Percentiles rank a stretch among this genome's conserved stretches.
phyloP scores from a whole-genome alignment of 1,140 invertebrate genomes.

The Phthorimaea operculella region DNA sequence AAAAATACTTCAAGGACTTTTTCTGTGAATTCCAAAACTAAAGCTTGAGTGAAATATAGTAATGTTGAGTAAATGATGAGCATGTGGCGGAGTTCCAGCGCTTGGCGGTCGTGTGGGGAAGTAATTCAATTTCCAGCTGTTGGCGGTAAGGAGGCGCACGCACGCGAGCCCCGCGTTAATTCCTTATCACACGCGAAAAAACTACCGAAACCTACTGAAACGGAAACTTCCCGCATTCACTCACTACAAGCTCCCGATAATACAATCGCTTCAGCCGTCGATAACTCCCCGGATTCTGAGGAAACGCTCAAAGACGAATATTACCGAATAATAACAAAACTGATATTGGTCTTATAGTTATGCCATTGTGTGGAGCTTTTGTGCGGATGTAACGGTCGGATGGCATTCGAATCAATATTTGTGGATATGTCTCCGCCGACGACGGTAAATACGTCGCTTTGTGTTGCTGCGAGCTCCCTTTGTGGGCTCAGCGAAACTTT shows the following conservation, averaged over 20 bases:
- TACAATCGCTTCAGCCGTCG: not conserved
- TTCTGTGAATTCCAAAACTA: too few relatives aligned
- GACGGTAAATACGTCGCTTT: not conserved
- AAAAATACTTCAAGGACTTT: too few relatives aligned
- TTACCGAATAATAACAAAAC: not conserved
- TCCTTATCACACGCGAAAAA: conserved; percentile 1
- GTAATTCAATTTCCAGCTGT: not conserved
- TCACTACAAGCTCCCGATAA: not conserved
- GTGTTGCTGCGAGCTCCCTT: conserved; percentile 2
- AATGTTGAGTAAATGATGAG: not conserved
- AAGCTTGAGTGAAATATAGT: not conserved
- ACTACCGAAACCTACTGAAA: not conserved
- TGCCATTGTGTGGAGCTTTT: conserved; percentile 1
- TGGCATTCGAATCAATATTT: conserved; percentile 5
- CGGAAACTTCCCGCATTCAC: not conserved
- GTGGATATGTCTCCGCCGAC: conserved; percentile 4
- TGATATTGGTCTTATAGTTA: conserved; percentile 4
- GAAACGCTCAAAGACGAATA: conserved; percentile 4
- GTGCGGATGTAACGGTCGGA: not conserved
- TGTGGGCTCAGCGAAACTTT: not conserved
- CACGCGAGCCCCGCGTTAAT: not conserved
- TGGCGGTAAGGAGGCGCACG: not conserved
- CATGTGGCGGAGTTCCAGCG: not conserved
- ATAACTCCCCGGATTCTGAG: not conserved
- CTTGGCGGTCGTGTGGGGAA: not conserved